Evolutionary conservation across 2,888 invertebrate genomes (phyloP), one percentile per base, ranked within the genome.

Genomic region (Arrhopalites spinosus): DNA sequence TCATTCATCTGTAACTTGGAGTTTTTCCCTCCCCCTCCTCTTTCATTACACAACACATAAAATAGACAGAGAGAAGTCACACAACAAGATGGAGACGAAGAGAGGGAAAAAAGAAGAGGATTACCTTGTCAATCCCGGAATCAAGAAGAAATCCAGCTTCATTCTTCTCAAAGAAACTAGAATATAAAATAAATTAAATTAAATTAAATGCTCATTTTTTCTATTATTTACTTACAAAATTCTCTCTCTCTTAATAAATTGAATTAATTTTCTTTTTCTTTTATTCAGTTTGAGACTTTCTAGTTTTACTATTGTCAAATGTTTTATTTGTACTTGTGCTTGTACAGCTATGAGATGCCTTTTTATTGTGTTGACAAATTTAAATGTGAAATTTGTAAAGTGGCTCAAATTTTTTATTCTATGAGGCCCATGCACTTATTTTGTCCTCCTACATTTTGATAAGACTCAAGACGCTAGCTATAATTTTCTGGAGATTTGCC

Each of bases 121-220:
- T 90, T 88, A 95, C 96, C 90, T 94, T 90, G 87, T 92, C 93
- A 86, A 92, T 95, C 84, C 96, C 96, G 83, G 91, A 90, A 85
- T 94, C 93, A 84, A 95, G 87, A 83, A 93, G 89, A 82, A 92
- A 90, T 84, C 91, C 88, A 79, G 94, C 89, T 56, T 89, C 95
- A 84, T 94, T 92, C 86, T 92, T 93, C 83, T 94, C 92, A 84
- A 92, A 92, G 83, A 90, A 90, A 86, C 95, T 95, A 27, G 59
- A 5, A 59, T 23, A 25, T 8, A 27, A 59, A 17, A 53, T 70
- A 7, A 27, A 47, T 45, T 47, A 25, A 17, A 47, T 45, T 27
- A 45, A 45, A 20, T 47, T 15, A 68, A 11, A 45, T 45, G 20
- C n/a, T 25, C 27, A 68, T n/a, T n/a, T n/a, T n/a, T n/a, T n/a